Conservation (phyloP, 2,113 vertebrate genomes). For the Pollachius pollachius region DNA sequence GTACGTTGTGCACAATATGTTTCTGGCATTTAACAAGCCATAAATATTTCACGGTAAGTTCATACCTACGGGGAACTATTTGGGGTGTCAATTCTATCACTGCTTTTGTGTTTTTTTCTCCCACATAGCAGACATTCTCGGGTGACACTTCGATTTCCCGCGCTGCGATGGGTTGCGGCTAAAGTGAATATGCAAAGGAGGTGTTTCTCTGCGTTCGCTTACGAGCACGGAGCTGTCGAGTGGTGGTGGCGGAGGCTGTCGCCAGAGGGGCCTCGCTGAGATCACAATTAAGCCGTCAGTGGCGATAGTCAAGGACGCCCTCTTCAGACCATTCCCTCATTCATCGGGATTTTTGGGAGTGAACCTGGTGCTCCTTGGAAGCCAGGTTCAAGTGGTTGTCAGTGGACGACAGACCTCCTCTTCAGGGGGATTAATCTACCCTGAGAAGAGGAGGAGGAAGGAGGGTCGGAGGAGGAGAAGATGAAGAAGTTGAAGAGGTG, state of each 20-base stretch:
- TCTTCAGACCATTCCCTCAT: conserved; percentile 74
- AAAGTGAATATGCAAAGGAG: conserved; percentile 66
- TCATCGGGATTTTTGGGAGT: conserved; percentile 77
- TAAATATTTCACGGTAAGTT: neutral
- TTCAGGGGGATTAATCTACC: conserved; percentile 55
- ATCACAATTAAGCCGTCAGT: conserved; percentile 77
- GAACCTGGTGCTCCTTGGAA: conserved; percentile 66
- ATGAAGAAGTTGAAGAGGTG: conserved; percentile 39
- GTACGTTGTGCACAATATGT: conserved; percentile 1
- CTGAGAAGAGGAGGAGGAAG: conserved; percentile 64
- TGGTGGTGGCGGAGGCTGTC: conserved; percentile 63
- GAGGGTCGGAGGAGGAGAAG: conserved; percentile 72
- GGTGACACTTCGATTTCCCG: conserved; percentile 30
- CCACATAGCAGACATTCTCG: conserved; percentile 18
- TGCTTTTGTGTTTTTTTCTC: neutral
- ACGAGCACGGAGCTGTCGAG: conserved; percentile 64
- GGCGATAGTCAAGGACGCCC: conserved; percentile 73
- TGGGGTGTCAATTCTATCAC: too few relatives aligned
- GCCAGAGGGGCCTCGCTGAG: conserved; percentile 68
- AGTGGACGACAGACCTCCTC: conserved; percentile 69
- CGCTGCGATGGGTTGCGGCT: conserved; percentile 29
- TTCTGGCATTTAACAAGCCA: neutral
- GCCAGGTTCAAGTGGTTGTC: conserved; percentile 74
- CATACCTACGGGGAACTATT: neutral
- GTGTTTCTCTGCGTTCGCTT: conserved; percentile 55